Evolutionary conservation across 1,140 invertebrate genomes (phyloP), one percentile per base, ranked within the genome.

Genomic region (Drosophila murphyi): DNA sequence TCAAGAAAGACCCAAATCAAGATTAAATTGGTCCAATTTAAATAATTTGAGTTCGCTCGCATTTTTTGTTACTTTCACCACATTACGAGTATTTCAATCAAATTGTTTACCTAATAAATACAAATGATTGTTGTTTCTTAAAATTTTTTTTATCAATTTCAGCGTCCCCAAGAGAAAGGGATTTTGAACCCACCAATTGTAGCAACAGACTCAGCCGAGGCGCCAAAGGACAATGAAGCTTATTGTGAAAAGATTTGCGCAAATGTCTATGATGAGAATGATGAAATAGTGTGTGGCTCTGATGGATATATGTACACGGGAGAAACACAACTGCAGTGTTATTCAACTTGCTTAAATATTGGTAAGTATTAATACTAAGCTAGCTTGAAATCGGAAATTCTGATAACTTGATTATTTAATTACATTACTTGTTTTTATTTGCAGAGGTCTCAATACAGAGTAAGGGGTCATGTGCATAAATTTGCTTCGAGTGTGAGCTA

Each of bases 301-400:
- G 91, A 92, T 73, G 91, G 91, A 43, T 92, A 91, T 32, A 92
- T 92, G 91, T 92, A 92, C 50, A 92, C 91, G 4, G 91, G 91
- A 34, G 91, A 92, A 52, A 62, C 91, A 2, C 91, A 92, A 61
- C 67, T 92, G 34, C 76, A 92, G 60, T 92, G 91, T 31, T 92
- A 92, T 72, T 86, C 91, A 1, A 77, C 90, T 0, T 92, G 91
- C 43, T 62, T 92, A 39, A 88, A 87, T 45, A 92, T 92, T 59
- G 87, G 91, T 92, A 62, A 76, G 78, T 70, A 29, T 1, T 12
- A 20, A 20, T 20, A 20, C 12, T 12, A 12, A 12, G 12, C 12
- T 20, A 20, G 20, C 7, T 4, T 29, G 41, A 28, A 8, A 31
- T 20, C 3, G 1, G 5, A 4, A 56, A 62, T 10, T 20, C 5